These are phyloP conservation scores for Drosophila sp. DNA, from an alignment of 1,140 invertebrate species.

Conservation along the genomic window DNA sequence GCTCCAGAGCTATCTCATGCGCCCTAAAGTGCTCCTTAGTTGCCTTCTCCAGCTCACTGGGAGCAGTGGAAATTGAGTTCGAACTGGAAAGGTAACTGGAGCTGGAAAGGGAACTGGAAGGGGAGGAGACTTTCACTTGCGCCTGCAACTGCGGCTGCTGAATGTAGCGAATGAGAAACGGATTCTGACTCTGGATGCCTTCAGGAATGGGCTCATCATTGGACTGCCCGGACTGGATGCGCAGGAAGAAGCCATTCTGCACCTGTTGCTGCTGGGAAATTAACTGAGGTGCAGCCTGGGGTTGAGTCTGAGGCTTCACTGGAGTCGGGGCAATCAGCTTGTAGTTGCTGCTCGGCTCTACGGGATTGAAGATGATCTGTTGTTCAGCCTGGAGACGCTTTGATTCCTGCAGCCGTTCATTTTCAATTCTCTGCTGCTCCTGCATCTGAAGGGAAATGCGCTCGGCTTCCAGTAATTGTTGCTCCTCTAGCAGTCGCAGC, in stretches of 20 bases:
- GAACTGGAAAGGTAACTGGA: constrained; percentile 1
- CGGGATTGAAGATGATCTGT: neutral
- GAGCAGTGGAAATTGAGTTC: neutral
- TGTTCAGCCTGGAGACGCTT: constrained; percentile 34
- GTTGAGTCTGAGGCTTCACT: constrained; percentile 15
- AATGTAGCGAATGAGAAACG: constrained; percentile 65
- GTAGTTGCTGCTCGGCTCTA: constrained; percentile 18
- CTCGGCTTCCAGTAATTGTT: constrained; percentile 53
- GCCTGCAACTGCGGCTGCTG: constrained; percentile 23
- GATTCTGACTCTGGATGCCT: constrained; percentile 45
- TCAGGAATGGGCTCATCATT: constrained; percentile 15
- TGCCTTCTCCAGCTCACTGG: constrained; percentile 67
- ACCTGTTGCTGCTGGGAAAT: constrained; percentile 66
- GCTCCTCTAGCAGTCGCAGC: constrained; percentile 58
- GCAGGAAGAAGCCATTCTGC: constrained; percentile 73
- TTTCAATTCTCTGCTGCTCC: constrained; percentile 54
- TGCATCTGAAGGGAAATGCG: constrained; percentile 52
- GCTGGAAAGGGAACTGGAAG: neutral
- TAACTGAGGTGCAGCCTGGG: constrained; percentile 22
- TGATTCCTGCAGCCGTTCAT: constrained; percentile 42
- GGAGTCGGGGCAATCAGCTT: constrained; percentile 30
- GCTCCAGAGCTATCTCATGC: constrained; percentile 76
- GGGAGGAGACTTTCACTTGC: neutral
- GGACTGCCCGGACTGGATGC: constrained; percentile 58
- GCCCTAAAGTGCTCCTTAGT: constrained; percentile 73